Percentiles rank a stretch among this genome's conserved stretches.
Evolutionary conservation across 2,797 vertebrate genomes (phyloP).

Genomic region (Aldrovandia affinis): DNA sequence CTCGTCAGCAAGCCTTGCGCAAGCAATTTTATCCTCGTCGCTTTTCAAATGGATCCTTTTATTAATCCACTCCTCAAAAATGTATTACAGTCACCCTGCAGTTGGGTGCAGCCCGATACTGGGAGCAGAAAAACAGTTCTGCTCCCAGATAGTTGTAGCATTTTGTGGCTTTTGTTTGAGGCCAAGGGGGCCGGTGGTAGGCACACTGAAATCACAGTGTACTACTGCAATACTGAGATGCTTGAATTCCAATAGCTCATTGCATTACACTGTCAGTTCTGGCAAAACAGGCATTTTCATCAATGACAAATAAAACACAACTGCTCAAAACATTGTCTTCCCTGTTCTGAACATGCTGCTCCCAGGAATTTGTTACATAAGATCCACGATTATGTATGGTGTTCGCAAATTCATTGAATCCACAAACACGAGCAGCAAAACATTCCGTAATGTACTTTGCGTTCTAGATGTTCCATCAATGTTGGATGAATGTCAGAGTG

Average conservation of each 20-base stretch:
- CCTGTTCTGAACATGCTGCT: not conserved
- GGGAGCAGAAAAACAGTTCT: conserved; percentile 3
- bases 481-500: not conserved
- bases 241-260: not conserved
- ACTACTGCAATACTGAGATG: not conserved
- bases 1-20: not conserved
- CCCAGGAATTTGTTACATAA: not conserved
- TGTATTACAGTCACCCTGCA: not conserved
- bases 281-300: not conserved
- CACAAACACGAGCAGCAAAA: not conserved
- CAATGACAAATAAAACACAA: not conserved
- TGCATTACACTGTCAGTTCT: too few relatives aligned
- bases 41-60: not conserved
- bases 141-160: not conserved
- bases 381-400: not conserved
- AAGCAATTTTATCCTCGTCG: not conserved
- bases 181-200: not conserved
- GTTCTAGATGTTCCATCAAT: not conserved
- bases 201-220: too few relatives aligned
- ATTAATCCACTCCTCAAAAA: not conserved
- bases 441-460: not conserved
- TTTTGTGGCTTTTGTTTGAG: not conserved
- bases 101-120: not conserved
- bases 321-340: not conserved
- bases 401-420: not conserved